Percentiles rank a stretch among this genome's conserved stretches.
Evolutionary conservation across 1,140 invertebrate genomes (phyloP).

Genomic region (Drosophila kurseongensis): DNA sequence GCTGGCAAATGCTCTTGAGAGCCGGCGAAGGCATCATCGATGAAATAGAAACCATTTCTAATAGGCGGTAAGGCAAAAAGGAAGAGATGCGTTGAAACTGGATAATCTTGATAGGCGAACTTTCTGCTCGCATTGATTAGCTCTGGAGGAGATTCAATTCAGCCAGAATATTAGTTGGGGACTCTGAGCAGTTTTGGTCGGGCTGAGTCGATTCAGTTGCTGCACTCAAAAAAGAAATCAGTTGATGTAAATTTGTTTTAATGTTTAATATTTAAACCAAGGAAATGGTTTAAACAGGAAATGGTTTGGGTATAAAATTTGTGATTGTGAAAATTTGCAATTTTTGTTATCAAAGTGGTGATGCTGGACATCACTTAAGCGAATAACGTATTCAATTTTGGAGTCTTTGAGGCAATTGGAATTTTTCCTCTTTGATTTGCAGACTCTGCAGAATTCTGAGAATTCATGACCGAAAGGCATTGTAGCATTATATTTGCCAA

Average conservation of each 20-base stretch:
- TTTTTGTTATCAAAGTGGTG: not conserved
- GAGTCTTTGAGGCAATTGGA: constrained; percentile 4
- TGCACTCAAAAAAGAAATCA: constrained; percentile 5
- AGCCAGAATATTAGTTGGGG: constrained; percentile 29
- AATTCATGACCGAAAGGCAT: constrained; percentile 16
- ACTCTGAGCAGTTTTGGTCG: constrained; percentile 17
- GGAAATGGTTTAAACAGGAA: no score
- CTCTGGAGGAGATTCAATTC: constrained; percentile 23
- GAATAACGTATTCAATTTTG: not conserved
- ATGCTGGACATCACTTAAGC: not conserved
- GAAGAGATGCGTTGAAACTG: constrained; percentile 30
- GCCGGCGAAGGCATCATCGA: constrained; percentile 31
- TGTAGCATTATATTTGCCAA: constrained; percentile 32
- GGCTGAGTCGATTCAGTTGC: not conserved
- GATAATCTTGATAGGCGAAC: constrained; percentile 42
- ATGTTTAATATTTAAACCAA: no score
- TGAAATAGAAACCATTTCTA: constrained; percentile 48
- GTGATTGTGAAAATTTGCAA: no score
- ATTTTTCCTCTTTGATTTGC: constrained; percentile 12
- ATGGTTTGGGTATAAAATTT: no score
- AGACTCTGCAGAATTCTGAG: constrained; percentile 7
- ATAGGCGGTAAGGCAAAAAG: constrained; percentile 7
- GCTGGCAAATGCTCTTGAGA: constrained; percentile 38
- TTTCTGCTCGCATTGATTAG: constrained; percentile 34
- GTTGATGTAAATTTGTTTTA: no score